Percentiles rank a stretch among this genome's conserved stretches.
These are phyloP conservation scores for Myotis vivesi DNA, from an alignment of 2,797 vertebrate genomes.

Conservation along the genomic window DNA sequence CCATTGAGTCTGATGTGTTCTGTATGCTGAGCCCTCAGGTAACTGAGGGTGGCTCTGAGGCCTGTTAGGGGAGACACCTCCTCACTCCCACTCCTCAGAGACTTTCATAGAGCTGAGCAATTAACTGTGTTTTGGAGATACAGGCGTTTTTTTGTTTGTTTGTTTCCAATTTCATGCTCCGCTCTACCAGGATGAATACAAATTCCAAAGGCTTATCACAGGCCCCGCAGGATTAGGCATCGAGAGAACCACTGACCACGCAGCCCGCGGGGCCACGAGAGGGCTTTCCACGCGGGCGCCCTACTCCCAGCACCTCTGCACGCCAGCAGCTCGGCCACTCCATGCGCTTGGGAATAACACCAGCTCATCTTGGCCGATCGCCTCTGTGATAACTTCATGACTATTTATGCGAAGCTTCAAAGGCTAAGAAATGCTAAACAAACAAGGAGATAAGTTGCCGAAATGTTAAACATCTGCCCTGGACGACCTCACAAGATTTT, in stretches of 20 bases:
- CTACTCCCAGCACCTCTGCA: neutral
- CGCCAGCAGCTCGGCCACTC: no score
- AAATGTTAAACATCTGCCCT: conserved; percentile 64
- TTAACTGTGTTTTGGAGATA: neutral
- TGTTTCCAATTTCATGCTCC: neutral
- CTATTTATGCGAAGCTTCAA: conserved; percentile 73
- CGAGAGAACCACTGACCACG: neutral
- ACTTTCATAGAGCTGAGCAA: neutral
- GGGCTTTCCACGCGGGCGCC: neutral
- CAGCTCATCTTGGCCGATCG: conserved; percentile 24
- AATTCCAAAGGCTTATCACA: neutral
- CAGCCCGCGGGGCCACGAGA: neutral
- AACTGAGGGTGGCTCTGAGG: neutral
- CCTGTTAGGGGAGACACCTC: neutral
- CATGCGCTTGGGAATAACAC: conserved; percentile 27
- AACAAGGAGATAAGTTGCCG: conserved; percentile 49
- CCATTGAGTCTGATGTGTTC: neutral
- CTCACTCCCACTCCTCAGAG: neutral
- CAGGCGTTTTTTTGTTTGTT: neutral
- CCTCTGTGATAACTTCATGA: conserved; percentile 57
- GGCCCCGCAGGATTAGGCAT: neutral
- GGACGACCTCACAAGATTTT: conserved; percentile 13
- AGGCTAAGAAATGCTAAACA: conserved; percentile 68
- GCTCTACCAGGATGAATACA: neutral
- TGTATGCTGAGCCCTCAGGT: neutral